These are phyloP conservation scores for Pachydiplax longipennis DNA, from an alignment of 2,888 invertebrate species.

Conservation along the genomic window DNA sequence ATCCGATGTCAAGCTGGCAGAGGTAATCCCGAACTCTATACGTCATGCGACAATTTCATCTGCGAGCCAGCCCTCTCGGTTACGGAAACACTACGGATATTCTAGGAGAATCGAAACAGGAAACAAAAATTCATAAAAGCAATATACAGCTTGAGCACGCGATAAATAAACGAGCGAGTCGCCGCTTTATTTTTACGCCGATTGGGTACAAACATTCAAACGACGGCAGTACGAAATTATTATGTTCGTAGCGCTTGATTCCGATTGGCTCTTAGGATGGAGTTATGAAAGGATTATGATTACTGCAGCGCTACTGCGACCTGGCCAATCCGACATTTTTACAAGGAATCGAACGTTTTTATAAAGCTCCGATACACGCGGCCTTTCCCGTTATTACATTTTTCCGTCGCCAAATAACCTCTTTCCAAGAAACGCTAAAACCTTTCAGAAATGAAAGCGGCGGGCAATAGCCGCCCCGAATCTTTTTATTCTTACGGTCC, in stretches of 20 bases:
- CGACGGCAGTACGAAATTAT: background rate
- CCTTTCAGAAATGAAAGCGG: background rate
- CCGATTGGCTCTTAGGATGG: background rate
- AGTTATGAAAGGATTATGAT: background rate
- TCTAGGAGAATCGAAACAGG: background rate
- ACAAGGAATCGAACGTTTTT: too few species aligned
- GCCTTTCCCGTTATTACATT: background rate
- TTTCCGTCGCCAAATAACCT: background rate
- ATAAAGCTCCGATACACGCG: background rate
- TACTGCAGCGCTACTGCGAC: background rate
- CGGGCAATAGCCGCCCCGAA: background rate
- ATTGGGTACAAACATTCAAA: background rate
- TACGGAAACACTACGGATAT: background rate
- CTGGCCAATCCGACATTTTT: background rate
- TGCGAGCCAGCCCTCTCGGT: background rate
- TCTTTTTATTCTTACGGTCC: background rate
- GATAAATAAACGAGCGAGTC: background rate
- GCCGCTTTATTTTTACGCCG: background rate
- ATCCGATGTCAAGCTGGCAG: background rate
- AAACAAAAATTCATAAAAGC: background rate
- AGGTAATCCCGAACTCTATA: background rate
- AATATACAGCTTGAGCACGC: background rate
- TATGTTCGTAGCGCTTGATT: background rate
- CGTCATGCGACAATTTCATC: background rate
- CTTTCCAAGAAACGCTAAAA: background rate